Conservation (phyloP, 2,797 vertebrate species). For the Peromyscus attwateri region DNA sequence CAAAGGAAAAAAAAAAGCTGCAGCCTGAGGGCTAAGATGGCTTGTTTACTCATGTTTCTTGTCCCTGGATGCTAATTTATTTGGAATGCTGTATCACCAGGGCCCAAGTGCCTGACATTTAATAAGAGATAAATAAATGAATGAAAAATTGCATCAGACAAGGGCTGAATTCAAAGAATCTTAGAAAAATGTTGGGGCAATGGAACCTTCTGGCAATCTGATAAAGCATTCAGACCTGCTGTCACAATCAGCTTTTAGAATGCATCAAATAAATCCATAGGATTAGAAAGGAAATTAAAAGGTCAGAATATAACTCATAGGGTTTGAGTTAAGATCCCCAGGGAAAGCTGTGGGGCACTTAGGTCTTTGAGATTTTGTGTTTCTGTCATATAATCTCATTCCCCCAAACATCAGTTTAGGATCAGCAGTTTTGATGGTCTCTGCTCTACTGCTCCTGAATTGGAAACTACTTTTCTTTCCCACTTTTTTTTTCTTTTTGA, state of each 20-base stretch:
- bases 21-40: neutral
- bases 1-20: neutral
- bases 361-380: neutral
- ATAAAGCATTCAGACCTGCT: neutral
- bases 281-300: neutral
- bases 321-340: neutral
- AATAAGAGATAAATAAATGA: neutral
- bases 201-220: neutral
- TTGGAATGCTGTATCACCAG: neutral
- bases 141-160: neutral
- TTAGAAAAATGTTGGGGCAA: neutral
- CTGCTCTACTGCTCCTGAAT: neutral
- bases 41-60: constrained; percentile 6
- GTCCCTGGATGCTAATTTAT: constrained; percentile 44
- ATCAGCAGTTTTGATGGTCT: neutral
- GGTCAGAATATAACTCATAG: neutral
- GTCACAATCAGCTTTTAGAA: neutral
- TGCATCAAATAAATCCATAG: neutral
- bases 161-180: neutral
- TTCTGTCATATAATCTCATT: neutral
- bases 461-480: neutral
- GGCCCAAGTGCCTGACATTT: neutral
- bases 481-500: neutral
- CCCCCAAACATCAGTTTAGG: neutral
- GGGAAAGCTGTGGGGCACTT: neutral